Conservation (phyloP, 2,888 invertebrate genomes). For the Sturmia bella region DNA sequence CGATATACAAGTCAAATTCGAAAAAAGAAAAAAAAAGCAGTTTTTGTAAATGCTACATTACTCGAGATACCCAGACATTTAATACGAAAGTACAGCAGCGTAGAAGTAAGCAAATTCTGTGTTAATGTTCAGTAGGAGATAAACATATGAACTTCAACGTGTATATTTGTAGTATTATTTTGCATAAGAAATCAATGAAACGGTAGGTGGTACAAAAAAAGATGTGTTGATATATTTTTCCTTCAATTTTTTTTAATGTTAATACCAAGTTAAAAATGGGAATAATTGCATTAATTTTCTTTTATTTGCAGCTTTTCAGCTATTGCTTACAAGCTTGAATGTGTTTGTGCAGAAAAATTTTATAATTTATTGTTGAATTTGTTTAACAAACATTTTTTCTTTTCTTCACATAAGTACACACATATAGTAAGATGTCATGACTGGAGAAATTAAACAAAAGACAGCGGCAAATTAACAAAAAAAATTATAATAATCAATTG, state of each 20-base stretch:
- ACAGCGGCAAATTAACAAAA: constrained; percentile 16
- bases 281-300: constrained; percentile 41
- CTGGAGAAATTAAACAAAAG: constrained; percentile 25
- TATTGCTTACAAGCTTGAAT: background rate
- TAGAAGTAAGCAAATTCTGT: constrained; percentile 12
- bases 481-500: constrained; percentile 48
- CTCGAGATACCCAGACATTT: constrained; percentile 31
- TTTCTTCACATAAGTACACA: background rate
- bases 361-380: too few species aligned
- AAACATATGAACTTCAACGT: constrained; percentile 1
- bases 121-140: constrained; percentile 12
- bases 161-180: background rate
- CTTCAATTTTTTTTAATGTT: background rate
- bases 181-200: constrained; percentile 34
- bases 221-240: constrained; percentile 26
- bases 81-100: constrained; percentile 19
- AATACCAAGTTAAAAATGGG: background rate
- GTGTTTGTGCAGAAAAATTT: constrained; percentile 1
- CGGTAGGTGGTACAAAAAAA: constrained; percentile 56
- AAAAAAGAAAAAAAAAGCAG: constrained; percentile 30
- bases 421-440: constrained; percentile 19
- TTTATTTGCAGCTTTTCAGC: constrained; percentile 1
- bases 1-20: constrained; percentile 43
- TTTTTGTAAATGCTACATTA: constrained; percentile 30
- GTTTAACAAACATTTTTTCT: background rate